Percentiles rank a stretch among this genome's conserved stretches.
Evolutionary conservation across 2,113 vertebrate species (phyloP).

Genomic region (Tetrax tetrax): DNA sequence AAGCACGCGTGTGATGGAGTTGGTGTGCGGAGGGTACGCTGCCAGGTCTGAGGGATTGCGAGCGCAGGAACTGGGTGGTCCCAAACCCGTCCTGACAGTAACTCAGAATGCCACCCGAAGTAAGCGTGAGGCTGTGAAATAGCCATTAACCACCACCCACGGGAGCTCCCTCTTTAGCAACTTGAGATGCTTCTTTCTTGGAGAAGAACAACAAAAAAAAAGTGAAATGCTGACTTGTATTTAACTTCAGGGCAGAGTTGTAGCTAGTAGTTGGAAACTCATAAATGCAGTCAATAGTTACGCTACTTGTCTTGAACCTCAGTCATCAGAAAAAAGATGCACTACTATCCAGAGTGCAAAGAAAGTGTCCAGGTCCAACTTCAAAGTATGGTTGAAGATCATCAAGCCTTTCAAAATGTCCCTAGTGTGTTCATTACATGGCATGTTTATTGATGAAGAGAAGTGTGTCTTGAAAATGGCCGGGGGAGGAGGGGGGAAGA

Average conservation of each 20-base stretch:
- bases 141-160: fast-evolving
- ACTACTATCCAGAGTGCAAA: neutral
- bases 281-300: neutral
- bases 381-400: neutral
- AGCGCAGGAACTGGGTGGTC: neutral
- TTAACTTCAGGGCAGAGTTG: neutral
- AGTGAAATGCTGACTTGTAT: neutral
- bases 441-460: neutral
- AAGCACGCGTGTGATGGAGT: fast-evolving
- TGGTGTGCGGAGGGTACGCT: fast-evolving
- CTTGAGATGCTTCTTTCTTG: neutral
- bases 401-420: neutral
- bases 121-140: neutral
- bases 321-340: neutral
- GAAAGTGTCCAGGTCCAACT: neutral
- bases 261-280: neutral
- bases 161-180: neutral
- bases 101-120: neutral
- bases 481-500: fast-evolving
- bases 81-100: neutral
- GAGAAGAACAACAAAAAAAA: neutral
- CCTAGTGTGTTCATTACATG: neutral
- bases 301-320: neutral
- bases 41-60: neutral
- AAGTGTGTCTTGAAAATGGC: neutral